Evolutionary conservation across 2,797 vertebrate species (phyloP).

Genomic region (Phataginus tricuspis): DNA sequence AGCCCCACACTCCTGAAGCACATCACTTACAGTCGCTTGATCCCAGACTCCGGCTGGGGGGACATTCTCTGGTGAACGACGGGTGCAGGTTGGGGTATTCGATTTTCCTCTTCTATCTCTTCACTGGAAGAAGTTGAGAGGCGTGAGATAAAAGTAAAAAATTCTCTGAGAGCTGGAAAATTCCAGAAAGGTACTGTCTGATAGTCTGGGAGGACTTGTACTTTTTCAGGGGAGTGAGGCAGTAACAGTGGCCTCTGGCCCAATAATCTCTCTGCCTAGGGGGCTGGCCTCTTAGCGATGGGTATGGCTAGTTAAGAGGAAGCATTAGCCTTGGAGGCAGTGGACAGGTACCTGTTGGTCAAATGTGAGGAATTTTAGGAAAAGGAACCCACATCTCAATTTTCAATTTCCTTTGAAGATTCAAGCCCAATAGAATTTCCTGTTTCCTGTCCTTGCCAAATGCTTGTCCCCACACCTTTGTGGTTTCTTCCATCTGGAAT

Average conservation of each 20-base stretch:
- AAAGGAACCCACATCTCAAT: background rate
- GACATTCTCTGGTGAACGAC: slow-evolving; percentile 87
- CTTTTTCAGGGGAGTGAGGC: background rate
- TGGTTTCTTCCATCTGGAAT: background rate
- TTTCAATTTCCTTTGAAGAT: background rate
- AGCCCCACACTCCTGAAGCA: rapidly evolving
- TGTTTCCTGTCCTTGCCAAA: background rate
- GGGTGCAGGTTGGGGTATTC: slow-evolving; percentile 87
- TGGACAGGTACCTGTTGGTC: background rate
- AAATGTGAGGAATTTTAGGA: background rate
- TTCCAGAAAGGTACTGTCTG: background rate
- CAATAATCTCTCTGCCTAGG: background rate
- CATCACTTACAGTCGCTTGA: slow-evolving; percentile 96
- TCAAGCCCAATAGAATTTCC: background rate
- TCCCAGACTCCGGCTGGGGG: slow-evolving; percentile 95
- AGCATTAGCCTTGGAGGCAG: background rate
- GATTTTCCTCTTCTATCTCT: slow-evolving; percentile 92
- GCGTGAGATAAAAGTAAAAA: background rate
- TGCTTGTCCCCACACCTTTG: background rate
- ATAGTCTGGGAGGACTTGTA: background rate
- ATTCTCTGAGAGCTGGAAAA: background rate
- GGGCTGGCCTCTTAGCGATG: background rate
- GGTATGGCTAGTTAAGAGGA: background rate
- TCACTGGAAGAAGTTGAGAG: slow-evolving; percentile 87
- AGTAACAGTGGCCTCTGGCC: background rate